Percentiles rank a stretch among this genome's conserved stretches.
Evolutionary conservation across 2,113 vertebrate genomes (phyloP).

Genomic region (Microtus oregoni): DNA sequence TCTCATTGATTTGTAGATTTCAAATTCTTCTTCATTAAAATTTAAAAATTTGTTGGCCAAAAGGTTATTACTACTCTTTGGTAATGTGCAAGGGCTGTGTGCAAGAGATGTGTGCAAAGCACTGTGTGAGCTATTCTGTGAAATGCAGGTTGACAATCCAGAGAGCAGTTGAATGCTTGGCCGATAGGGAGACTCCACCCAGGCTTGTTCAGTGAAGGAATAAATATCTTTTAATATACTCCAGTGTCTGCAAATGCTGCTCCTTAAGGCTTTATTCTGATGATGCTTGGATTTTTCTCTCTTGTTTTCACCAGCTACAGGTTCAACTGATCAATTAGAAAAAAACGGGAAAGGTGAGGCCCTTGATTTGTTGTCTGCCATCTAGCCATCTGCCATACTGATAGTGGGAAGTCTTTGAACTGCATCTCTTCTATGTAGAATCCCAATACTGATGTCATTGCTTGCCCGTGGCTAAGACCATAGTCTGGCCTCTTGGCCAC

Average conservation of each 20-base stretch:
- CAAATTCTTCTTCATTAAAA: background rate
- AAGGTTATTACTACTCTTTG: constrained; percentile 9
- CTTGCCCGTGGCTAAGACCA: background rate
- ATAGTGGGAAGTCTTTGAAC: background rate
- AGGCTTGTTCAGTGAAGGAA: background rate
- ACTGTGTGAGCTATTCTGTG: background rate
- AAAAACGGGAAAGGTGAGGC: background rate
- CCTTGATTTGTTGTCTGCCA: background rate
- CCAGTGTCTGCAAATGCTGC: background rate
- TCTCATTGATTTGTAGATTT: constrained; percentile 13
- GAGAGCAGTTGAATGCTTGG: background rate
- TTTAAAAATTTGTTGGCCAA: constrained; percentile 11
- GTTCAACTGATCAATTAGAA: background rate
- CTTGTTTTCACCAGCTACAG: background rate
- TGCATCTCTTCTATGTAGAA: background rate
- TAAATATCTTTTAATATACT: background rate
- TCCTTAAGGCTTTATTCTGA: background rate
- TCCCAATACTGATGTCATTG: background rate
- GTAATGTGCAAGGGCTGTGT: background rate
- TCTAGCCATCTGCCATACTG: background rate
- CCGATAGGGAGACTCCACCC: background rate
- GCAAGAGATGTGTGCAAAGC: background rate
- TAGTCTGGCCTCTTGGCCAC: background rate
- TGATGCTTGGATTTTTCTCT: background rate
- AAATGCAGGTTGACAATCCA: background rate